Percentiles rank a stretch among this genome's conserved stretches.
These are phyloP conservation scores for Spheniscus mendiculus DNA, from an alignment of 2,113 vertebrate genomes.

Conservation along the genomic window DNA sequence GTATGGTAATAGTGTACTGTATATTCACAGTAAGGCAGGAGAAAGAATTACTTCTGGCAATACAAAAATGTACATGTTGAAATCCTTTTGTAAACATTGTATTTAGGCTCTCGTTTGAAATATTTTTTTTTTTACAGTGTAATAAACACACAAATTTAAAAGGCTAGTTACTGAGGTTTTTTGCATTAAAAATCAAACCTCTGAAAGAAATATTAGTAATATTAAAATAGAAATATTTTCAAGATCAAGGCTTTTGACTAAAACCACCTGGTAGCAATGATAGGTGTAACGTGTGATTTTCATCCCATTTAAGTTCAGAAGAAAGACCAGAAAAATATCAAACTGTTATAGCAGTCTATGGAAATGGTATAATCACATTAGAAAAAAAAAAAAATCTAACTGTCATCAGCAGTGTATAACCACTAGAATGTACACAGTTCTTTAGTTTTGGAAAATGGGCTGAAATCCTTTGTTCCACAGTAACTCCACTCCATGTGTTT, in stretches of 20 bases:
- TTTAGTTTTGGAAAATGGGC: background rate
- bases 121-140: background rate
- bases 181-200: background rate
- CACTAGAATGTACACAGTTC: accelerated
- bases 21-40: too few relatives aligned
- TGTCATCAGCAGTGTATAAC: background rate
- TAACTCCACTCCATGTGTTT: background rate
- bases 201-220: background rate
- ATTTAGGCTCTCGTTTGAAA: background rate
- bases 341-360: background rate
- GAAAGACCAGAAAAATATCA: background rate
- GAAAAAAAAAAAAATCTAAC: too few relatives aligned
- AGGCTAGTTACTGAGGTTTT: background rate
- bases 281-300: background rate
- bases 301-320: background rate
- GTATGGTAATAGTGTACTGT: too few relatives aligned
- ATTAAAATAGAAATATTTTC: background rate
- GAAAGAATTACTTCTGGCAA: too few relatives aligned
- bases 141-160: background rate
- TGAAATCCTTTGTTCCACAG: too few relatives aligned
- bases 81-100: too few relatives aligned
- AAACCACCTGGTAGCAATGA: background rate
- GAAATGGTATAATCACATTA: background rate
- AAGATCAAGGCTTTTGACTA: background rate
- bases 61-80: too few relatives aligned